Evolutionary conservation across 2,113 vertebrate species (phyloP).

Genomic region (Romanogobio albipinnatus): DNA sequence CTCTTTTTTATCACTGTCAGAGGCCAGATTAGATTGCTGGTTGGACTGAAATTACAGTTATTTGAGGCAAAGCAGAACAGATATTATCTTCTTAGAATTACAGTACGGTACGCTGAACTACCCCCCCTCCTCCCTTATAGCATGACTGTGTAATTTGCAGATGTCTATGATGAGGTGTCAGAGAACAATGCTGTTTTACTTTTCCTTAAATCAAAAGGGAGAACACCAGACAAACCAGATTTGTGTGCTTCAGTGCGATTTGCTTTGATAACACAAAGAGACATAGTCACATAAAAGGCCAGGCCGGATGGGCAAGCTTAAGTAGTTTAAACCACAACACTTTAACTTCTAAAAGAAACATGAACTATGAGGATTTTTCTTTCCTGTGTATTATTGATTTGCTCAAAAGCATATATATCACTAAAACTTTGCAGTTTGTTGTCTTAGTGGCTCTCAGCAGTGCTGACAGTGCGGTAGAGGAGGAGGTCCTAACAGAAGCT

Average conservation of each 20-base stretch:
- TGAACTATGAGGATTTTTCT: conserved; percentile 12
- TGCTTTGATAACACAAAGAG: conserved; percentile 14
- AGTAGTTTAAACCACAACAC: conserved; percentile 13
- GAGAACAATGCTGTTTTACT: background rate
- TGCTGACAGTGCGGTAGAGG: background rate
- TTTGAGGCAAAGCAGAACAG: conserved; percentile 44
- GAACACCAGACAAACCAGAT: background rate
- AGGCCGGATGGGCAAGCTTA: background rate
- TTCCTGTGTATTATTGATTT: background rate
- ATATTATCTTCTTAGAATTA: conserved; percentile 52
- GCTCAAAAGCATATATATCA: conserved; percentile 15
- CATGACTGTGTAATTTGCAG: conserved; percentile 39
- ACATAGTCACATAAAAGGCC: conserved; percentile 20
- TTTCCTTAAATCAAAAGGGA: conserved; percentile 1
- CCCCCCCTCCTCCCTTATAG: background rate
- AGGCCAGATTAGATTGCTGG: conserved; percentile 25
- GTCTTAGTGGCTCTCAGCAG: background rate
- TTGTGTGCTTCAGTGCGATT: background rate
- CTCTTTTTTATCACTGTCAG: background rate
- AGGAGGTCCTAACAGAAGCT: background rate
- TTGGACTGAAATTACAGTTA: conserved; percentile 57
- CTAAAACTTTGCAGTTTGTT: conserved; percentile 5
- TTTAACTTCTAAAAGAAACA: conserved; percentile 10
- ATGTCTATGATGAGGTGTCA: conserved; percentile 21
- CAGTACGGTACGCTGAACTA: background rate